Evolutionary conservation across 2,797 vertebrate genomes (phyloP).

Genomic region (Neosilurus mollespiculum): DNA sequence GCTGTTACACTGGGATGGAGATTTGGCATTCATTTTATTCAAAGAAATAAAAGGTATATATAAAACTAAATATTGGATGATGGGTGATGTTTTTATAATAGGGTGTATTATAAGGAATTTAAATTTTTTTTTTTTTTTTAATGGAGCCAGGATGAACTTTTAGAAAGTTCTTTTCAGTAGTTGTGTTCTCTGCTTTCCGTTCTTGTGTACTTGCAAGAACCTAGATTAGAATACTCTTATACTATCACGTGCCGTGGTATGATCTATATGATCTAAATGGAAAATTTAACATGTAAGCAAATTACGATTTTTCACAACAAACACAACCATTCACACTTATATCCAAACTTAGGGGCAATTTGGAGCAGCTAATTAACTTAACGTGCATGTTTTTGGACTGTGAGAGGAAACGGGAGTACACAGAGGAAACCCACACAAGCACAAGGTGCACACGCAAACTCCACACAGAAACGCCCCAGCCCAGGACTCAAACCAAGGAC

Average conservation of each 20-base stretch:
- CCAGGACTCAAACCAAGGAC: too few species aligned
- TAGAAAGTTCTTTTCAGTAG: neutral
- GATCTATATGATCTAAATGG: too few species aligned
- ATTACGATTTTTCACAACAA: neutral
- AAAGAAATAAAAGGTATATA: neutral
- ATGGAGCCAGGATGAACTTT: neutral
- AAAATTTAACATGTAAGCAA: neutral
- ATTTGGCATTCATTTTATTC: neutral
- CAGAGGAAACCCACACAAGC: too few species aligned
- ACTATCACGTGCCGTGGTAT: neutral
- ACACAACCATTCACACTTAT: too few species aligned
- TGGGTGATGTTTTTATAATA: slow-evolving; percentile 9
- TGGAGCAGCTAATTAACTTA: too few species aligned
- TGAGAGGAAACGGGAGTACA: too few species aligned
- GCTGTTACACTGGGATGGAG: slow-evolving; percentile 11
- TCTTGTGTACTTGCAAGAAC: too few species aligned
- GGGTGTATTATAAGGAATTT: neutral
- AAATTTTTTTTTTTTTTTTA: neutral
- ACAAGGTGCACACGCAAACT: too few species aligned
- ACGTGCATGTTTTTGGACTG: too few species aligned
- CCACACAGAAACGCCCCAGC: too few species aligned
- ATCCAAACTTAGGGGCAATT: too few species aligned
- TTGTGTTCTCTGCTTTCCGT: neutral
- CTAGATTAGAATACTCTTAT: neutral
- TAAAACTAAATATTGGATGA: neutral